These are phyloP conservation scores for Lucinisca nassula DNA, from an alignment of 2,888 invertebrate species.

Conservation along the genomic window DNA sequence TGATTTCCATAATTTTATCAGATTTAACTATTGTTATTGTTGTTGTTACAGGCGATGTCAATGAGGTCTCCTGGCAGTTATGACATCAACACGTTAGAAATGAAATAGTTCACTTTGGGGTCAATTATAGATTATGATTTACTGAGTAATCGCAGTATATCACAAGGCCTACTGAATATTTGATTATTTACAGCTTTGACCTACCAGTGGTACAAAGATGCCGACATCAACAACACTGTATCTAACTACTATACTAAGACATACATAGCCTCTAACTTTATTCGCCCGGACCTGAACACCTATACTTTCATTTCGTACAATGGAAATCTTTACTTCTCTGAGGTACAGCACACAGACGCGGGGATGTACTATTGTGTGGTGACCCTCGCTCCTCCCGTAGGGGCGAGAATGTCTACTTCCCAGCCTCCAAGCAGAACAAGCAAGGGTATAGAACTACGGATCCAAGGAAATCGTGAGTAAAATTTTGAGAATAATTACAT, in stretches of 20 bases:
- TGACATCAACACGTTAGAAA: too few relatives aligned
- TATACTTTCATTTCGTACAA: conserved; percentile 96
- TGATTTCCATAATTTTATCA: too few relatives aligned
- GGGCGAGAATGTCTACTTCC: conserved; percentile 62
- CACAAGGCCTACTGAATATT: neutral
- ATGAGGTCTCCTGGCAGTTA: neutral
- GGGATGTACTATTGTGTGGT: conserved; percentile 79
- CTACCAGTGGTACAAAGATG: conserved; percentile 72
- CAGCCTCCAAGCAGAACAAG: conserved; percentile 76
- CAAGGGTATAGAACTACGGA: conserved; percentile 71
- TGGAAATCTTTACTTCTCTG: conserved; percentile 97
- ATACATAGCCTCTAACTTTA: conserved; percentile 90
- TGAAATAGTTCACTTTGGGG: too few relatives aligned
- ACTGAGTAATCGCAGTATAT: too few relatives aligned
- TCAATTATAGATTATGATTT: too few relatives aligned
- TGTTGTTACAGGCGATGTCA: too few relatives aligned
- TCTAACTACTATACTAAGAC: neutral
- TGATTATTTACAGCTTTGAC: conserved; percentile 57
- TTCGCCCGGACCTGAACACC: conserved; percentile 95
- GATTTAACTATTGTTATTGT: too few relatives aligned
- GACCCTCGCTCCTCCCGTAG: conserved; percentile 68
- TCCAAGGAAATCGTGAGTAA: conserved; percentile 72
- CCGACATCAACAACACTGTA: neutral
- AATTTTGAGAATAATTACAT: too few relatives aligned
- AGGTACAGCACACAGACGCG: conserved; percentile 93